These are phyloP conservation scores for Troides aeacus DNA, from an alignment of 2,888 invertebrate genomes.

Conservation along the genomic window DNA sequence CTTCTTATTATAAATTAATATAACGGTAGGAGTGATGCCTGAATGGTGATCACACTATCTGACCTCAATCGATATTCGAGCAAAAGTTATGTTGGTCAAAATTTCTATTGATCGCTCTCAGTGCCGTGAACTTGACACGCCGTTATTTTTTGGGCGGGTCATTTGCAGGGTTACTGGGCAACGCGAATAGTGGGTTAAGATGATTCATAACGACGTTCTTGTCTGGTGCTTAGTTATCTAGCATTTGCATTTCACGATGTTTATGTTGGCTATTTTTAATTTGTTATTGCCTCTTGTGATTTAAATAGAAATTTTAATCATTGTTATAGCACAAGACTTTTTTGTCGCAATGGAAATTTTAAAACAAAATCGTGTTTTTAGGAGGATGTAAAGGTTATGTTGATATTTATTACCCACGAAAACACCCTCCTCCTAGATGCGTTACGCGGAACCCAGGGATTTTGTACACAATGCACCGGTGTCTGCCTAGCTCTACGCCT, in stretches of 20 bases:
- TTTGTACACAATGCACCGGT: too few relatives aligned
- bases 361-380: too few relatives aligned
- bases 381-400: too few relatives aligned
- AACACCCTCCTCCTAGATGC: too few relatives aligned
- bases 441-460: too few relatives aligned
- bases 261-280: background rate
- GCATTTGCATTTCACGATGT: background rate
- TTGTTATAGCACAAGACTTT: too few relatives aligned
- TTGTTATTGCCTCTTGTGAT: background rate
- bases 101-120: conserved; percentile 33
- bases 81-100: conserved; percentile 39
- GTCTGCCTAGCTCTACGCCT: too few relatives aligned
- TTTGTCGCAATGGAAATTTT: too few relatives aligned
- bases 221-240: background rate
- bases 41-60: background rate
- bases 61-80: conserved; percentile 15
- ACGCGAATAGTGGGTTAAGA: conserved; percentile 13
- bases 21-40: background rate
- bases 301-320: too few relatives aligned
- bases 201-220: conserved; percentile 4
- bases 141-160: conserved; percentile 32
- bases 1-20: background rate
- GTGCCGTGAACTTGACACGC: conserved; percentile 58
- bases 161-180: conserved; percentile 15
- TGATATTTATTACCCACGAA: too few relatives aligned